phyloP scores from a whole-genome alignment of 2,888 invertebrate genomes.

The Trachelus stipa region DNA sequence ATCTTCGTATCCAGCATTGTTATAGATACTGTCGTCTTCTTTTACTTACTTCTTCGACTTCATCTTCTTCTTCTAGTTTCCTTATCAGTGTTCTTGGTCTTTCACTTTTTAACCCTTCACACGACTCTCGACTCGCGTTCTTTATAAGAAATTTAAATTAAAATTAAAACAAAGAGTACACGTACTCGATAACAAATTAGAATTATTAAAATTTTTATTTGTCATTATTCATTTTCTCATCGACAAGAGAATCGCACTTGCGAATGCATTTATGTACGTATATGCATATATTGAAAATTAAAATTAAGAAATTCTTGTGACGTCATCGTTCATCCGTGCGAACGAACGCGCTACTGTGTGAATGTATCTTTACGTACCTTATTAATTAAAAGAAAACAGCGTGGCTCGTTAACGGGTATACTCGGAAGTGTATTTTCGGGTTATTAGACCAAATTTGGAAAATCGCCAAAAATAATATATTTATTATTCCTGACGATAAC shows the following conservation, averaged over 20 bases:
- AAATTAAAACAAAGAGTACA: not conserved
- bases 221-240: not conserved
- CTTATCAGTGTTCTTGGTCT: not conserved
- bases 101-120: not conserved
- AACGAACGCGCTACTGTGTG: not conserved
- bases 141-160: not conserved
- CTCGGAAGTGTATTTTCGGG: not conserved
- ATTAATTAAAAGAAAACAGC: not conserved
- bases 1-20: slow-evolving; percentile 41
- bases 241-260: not conserved
- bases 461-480: not conserved
- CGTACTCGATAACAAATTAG: not conserved
- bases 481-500: not conserved
- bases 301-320: not conserved
- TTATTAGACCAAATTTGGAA: not conserved
- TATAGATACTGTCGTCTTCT: slow-evolving; percentile 10
- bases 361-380: slow-evolving; percentile 2
- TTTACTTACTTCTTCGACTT: slow-evolving; percentile 13
- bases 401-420: not conserved
- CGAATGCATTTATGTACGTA: not conserved
- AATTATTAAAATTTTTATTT: not conserved
- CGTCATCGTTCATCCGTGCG: not conserved
- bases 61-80: not conserved
- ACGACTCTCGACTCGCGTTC: not conserved
- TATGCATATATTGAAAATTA: slow-evolving; percentile 3